These are phyloP conservation scores for Pimpla rufipes DNA, from an alignment of 2,888 invertebrate species.

Conservation along the genomic window DNA sequence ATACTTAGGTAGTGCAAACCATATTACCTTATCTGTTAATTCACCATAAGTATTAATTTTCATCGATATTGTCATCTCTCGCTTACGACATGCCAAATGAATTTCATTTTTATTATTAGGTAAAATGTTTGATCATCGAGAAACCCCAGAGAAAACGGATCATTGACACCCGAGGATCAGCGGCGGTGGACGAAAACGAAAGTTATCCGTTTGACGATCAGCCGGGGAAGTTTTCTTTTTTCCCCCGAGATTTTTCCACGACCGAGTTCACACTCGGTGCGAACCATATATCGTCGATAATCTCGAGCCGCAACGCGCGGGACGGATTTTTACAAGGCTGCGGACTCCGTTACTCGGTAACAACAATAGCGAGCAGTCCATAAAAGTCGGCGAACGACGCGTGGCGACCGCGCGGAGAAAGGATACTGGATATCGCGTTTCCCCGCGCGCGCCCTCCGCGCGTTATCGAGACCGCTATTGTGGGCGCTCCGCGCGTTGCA, in stretches of 20 bases:
- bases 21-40: too few species aligned
- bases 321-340: conserved; percentile 15
- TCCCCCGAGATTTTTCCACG: neutral
- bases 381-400: conserved; percentile 43
- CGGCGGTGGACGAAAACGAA: too few species aligned
- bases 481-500: conserved; percentile 42
- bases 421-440: conserved; percentile 64
- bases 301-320: neutral
- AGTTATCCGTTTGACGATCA: too few species aligned
- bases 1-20: too few species aligned
- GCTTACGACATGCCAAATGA: too few species aligned
- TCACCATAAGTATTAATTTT: too few species aligned
- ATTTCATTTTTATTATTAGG: too few species aligned
- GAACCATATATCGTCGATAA: neutral
- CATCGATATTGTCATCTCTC: too few species aligned
- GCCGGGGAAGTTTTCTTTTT: neutral
- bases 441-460: conserved; percentile 29
- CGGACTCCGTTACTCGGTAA: conserved; percentile 5
- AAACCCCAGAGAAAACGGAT: too few species aligned
- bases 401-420: conserved; percentile 55
- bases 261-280: conserved; percentile 1
- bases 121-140: too few species aligned
- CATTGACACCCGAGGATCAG: too few species aligned
- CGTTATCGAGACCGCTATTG: conserved; percentile 65
- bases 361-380: conserved; percentile 34